These are phyloP conservation scores for Chionodraco myersi DNA, from an alignment of 2,113 vertebrate species.

Conservation along the genomic window DNA sequence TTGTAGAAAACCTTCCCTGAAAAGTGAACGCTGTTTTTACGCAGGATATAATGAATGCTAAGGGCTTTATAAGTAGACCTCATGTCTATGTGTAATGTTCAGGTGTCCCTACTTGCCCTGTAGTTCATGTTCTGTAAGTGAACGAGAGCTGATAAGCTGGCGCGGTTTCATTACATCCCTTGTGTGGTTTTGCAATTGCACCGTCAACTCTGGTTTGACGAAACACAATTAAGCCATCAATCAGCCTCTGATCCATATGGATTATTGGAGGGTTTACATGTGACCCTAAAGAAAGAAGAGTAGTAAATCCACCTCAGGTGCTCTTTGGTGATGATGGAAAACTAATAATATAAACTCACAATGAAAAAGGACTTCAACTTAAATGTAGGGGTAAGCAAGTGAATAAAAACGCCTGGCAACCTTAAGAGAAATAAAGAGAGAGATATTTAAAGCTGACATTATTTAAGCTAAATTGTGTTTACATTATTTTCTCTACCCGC, in stretches of 20 bases:
- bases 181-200: conserved; percentile 11
- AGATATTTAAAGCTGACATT: background rate
- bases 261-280: conserved; percentile 21
- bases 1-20: background rate
- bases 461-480: background rate
- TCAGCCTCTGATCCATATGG: background rate
- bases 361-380: background rate
- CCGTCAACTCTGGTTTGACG: conserved; percentile 5
- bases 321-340: conserved; percentile 29
- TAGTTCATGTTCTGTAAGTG: conserved; percentile 7
- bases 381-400: background rate
- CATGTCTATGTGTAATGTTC: background rate
- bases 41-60: too few relatives aligned
- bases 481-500: background rate
- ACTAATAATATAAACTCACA: background rate
- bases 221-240: conserved; percentile 22
- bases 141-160: conserved; percentile 1
- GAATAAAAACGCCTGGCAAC: background rate
- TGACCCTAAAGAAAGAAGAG: conserved; percentile 6
- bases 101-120: background rate
- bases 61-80: conserved; percentile 5
- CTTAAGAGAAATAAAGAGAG: background rate
- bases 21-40: background rate
- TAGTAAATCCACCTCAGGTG: background rate
- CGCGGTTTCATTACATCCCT: background rate